Percentiles rank a stretch among this genome's conserved stretches.
Conservation (phyloP, 2,888 invertebrate species). For the Tachina lurida region DNA sequence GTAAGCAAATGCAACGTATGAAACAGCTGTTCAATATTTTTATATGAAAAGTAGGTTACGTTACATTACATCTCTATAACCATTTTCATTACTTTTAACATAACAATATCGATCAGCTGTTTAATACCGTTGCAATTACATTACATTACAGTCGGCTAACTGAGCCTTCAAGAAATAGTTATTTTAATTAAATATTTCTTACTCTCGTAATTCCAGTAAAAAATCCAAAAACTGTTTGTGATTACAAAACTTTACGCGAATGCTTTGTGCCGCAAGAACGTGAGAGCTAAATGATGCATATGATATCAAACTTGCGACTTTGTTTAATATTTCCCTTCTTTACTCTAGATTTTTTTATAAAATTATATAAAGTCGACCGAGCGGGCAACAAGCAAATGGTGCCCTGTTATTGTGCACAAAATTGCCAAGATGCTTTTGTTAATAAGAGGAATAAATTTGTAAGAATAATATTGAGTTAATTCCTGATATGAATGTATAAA, state of each 20-base stretch:
- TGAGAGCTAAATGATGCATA: conserved; percentile 57
- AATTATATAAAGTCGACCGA: conserved; percentile 47
- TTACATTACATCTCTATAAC: no score
- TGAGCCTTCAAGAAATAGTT: background rate
- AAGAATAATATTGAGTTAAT: conserved; percentile 13
- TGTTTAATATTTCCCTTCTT: background rate
- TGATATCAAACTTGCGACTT: background rate
- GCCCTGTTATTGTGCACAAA: conserved; percentile 63
- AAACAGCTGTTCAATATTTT: no score
- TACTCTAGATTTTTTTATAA: conserved; percentile 50
- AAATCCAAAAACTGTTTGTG: conserved; percentile 78
- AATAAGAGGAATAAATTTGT: conserved; percentile 60
- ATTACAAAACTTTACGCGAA: conserved; percentile 76
- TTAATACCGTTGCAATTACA: no score
- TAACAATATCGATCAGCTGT: no score
- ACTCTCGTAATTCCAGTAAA: conserved; percentile 72
- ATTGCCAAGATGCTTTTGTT: conserved; percentile 66
- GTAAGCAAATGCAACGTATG: no score
- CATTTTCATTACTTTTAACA: no score
- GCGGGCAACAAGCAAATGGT: conserved; percentile 36
- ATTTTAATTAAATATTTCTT: background rate
- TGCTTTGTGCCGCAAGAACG: conserved; percentile 78
- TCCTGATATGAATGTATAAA: no score
- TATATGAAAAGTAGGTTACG: no score
- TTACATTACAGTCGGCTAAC: no score